Evolutionary conservation across 2,113 vertebrate species (phyloP).

Genomic region (Crocuta crocuta): DNA sequence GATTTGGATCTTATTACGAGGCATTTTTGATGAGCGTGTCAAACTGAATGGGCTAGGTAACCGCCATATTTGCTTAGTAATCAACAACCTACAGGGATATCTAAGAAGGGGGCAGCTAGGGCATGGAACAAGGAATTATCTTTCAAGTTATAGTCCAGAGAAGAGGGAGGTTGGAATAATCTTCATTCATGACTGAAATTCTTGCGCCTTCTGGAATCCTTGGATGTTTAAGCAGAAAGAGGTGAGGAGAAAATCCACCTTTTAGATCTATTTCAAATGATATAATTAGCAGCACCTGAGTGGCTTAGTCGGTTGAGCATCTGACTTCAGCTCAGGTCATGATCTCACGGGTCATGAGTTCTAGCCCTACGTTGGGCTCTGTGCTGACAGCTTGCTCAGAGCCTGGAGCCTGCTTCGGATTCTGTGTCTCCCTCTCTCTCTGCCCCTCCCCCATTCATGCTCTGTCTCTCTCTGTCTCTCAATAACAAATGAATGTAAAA

Average conservation of each 20-base stretch:
- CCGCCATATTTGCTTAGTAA: slow-evolving; percentile 58
- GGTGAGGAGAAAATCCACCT: neutral
- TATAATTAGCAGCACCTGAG: neutral
- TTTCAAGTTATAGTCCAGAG: neutral
- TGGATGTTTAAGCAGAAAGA: neutral
- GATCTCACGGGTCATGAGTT: too few relatives aligned
- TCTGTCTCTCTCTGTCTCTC: too few relatives aligned
- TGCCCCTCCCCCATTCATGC: too few relatives aligned
- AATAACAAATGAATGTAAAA: too few relatives aligned
- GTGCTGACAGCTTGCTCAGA: too few relatives aligned
- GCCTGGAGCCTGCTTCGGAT: too few relatives aligned
- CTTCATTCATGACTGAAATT: slow-evolving; percentile 28
- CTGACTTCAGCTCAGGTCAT: too few relatives aligned
- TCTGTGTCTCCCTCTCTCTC: too few relatives aligned
- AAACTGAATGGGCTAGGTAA: slow-evolving; percentile 30
- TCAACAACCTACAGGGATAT: neutral
- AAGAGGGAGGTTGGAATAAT: slow-evolving; percentile 3
- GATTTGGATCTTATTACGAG: slow-evolving; percentile 60
- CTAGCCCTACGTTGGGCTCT: too few relatives aligned
- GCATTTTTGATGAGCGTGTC: slow-evolving; percentile 52
- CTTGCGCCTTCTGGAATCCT: neutral
- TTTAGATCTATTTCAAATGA: neutral
- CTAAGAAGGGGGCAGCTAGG: neutral
- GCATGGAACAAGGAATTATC: neutral
- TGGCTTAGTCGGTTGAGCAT: too few relatives aligned